Evolutionary conservation across 2,888 invertebrate species (phyloP).

Genomic region (Phymatocera aterrima): DNA sequence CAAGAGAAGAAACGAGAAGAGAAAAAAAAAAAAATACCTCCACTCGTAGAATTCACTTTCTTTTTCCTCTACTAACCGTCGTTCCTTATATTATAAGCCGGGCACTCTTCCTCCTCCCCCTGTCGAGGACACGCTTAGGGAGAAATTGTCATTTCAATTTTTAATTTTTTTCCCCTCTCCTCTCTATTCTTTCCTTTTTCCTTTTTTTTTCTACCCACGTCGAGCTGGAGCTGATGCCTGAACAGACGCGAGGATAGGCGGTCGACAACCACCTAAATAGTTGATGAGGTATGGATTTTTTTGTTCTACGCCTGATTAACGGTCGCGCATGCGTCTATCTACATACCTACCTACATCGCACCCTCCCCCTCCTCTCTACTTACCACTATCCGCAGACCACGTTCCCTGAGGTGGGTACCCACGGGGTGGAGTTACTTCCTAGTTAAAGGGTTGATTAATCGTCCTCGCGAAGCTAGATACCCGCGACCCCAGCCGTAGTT

Average conservation of each 20-base stretch:
- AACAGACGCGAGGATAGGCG: conserved; percentile 47
- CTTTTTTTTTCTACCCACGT: conserved; percentile 56
- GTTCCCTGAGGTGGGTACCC: conserved; percentile 15
- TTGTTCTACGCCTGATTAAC: conserved; percentile 61
- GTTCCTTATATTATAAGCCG: conserved; percentile 42
- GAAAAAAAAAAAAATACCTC: no score
- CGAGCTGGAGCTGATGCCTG: conserved; percentile 28
- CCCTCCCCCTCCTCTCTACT: background rate
- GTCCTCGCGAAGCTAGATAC: conserved; percentile 34
- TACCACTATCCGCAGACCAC: background rate
- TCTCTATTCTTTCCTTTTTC: conserved; percentile 56
- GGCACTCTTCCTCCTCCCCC: conserved; percentile 39
- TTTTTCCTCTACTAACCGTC: background rate
- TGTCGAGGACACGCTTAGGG: conserved; percentile 51
- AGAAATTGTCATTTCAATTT: conserved; percentile 67
- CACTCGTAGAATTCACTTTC: conserved; percentile 17
- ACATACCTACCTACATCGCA: background rate
- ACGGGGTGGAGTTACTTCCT: conserved; percentile 29
- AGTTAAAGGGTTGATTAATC: conserved; percentile 61
- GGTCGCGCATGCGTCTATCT: conserved; percentile 52
- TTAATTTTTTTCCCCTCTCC: conserved; percentile 64
- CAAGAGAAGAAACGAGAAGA: no score
- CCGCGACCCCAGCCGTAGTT: conserved; percentile 29
- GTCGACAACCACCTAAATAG: conserved; percentile 55
- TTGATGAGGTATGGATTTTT: conserved; percentile 61